phyloP scores from a whole-genome alignment of 2,888 invertebrate species.

The Brachypterus glaber region DNA sequence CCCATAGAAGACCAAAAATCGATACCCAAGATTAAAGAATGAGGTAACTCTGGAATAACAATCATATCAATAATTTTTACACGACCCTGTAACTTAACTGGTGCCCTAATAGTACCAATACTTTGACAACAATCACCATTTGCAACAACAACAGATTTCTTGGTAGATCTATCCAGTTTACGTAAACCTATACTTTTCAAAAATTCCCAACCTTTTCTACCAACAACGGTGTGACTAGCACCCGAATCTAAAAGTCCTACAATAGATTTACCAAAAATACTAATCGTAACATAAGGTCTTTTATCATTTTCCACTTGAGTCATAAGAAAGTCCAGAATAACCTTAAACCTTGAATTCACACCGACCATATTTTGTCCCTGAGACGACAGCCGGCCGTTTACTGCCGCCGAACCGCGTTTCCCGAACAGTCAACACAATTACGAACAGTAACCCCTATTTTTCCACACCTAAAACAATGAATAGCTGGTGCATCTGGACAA shows the following conservation, averaged over 20 bases:
- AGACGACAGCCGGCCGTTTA: constrained; percentile 7
- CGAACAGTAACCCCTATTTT: too few relatives aligned
- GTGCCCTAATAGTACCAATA: constrained; percentile 9
- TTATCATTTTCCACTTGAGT: constrained; percentile 11
- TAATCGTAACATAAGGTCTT: constrained; percentile 11
- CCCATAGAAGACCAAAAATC: too few relatives aligned
- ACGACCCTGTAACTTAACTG: constrained; percentile 8
- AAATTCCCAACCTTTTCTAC: constrained; percentile 9
- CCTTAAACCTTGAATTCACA: background rate
- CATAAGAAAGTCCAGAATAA: constrained; percentile 13
- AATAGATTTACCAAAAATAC: too few relatives aligned
- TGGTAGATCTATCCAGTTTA: constrained; percentile 5
- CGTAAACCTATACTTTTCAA: constrained; percentile 7
- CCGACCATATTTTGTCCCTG: too few relatives aligned
- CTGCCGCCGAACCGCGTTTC: too few relatives aligned
- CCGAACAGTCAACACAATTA: constrained; percentile 12
- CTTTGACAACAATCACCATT: constrained; percentile 13
- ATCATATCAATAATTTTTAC: constrained; percentile 10
- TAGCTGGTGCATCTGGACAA: too few relatives aligned
- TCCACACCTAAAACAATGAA: too few relatives aligned
- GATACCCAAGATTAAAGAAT: constrained; percentile 10
- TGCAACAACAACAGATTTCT: constrained; percentile 9
- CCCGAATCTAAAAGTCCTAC: constrained; percentile 15
- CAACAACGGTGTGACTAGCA: constrained; percentile 13
- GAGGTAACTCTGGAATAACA: constrained; percentile 8